Base-by-base conservation (phyloP, 1,140 invertebrate genomes). In the Pseudomyrmex flavicornis region DNA sequence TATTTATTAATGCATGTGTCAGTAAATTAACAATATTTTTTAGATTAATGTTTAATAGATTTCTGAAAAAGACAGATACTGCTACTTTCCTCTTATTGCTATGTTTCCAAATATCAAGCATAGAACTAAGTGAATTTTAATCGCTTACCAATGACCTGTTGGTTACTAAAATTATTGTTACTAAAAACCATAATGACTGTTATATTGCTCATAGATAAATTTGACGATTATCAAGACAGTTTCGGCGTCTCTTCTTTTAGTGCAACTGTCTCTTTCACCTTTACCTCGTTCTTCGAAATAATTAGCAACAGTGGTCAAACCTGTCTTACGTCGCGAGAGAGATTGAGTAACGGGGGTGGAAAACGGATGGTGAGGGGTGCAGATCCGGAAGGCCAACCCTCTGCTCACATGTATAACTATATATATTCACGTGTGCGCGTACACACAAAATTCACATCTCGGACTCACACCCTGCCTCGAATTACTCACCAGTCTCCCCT, bases 401-500 rank as follows among this genome's bases (percentile, higher is more conserved):
- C 73, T 83, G 61, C 46, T 74, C 48, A 54, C 46, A 50, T 54
- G 52, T 72, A 85, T 58, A 70, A 10, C 7, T 35, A 20, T 20
- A 8, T 17, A 58, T 58, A 3, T 15, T n/a, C 1, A 15, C 61
- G 35, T 15, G 35, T 15, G 62, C 35, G n/a, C 13, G 9, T 22
- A 54, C 50, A 17, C 50, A 70, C 26, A 7, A 35, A 35, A 35
- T 35, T 35, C 50, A 48, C 56, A 80, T 52, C 44, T 35, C 59
- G 46, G 62, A 79, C 62, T 26, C 72, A 56, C 83, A 83, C 65
- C 77, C 85, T 75, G 79, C 80, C 66, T 88, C 89, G 88, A 90
- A 90, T 90, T 90, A 90, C 88, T 90, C 89, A 89, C 82, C 84
- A 70, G 58, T 85, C 82, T 86, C 74, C 88, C 85, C 79, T 87